phyloP scores from a whole-genome alignment of 2,113 vertebrate genomes.

The Phyllopteryx taeniolatus region DNA sequence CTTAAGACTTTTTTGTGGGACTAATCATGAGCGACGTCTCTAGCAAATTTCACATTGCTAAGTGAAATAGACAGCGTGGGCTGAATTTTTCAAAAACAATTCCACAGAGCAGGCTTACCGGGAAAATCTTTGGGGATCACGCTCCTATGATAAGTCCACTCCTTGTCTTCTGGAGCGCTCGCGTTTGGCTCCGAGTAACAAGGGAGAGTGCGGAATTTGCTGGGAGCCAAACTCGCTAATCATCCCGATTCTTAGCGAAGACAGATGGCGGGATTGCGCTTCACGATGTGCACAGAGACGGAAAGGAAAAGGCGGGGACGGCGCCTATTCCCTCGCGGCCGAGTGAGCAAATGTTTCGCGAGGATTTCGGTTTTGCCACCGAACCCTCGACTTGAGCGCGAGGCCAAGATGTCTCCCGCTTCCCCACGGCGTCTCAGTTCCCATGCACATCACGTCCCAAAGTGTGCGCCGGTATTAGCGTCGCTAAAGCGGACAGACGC shows the following conservation, averaged over 20 bases:
- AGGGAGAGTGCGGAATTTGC: slow-evolving; percentile 46
- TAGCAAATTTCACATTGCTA: neutral
- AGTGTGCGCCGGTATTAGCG: slow-evolving; percentile 31
- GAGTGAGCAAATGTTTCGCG: slow-evolving; percentile 50
- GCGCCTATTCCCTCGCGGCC: slow-evolving; percentile 34
- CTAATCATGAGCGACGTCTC: too few relatives aligned
- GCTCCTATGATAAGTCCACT: neutral
- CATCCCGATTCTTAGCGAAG: slow-evolving; percentile 58
- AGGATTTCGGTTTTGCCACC: slow-evolving; percentile 49
- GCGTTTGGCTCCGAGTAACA: slow-evolving; percentile 48
- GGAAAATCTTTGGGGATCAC: neutral
- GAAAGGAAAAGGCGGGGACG: slow-evolving; percentile 30
- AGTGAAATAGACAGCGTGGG: neutral
- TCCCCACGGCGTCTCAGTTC: slow-evolving; percentile 20
- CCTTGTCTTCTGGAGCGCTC: slow-evolving; percentile 42
- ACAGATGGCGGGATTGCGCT: slow-evolving; percentile 63
- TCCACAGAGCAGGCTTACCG: neutral
- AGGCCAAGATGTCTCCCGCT: neutral
- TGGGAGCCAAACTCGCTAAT: slow-evolving; percentile 56
- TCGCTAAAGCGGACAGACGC: neutral
- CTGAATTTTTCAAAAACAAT: neutral
- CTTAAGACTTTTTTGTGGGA: neutral
- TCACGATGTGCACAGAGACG: slow-evolving; percentile 35
- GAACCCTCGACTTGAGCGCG: slow-evolving; percentile 46
- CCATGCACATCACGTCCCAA: slow-evolving; percentile 15